Evolutionary conservation across 2,797 vertebrate genomes (phyloP).

Genomic region (Sebastes oblongus): DNA sequence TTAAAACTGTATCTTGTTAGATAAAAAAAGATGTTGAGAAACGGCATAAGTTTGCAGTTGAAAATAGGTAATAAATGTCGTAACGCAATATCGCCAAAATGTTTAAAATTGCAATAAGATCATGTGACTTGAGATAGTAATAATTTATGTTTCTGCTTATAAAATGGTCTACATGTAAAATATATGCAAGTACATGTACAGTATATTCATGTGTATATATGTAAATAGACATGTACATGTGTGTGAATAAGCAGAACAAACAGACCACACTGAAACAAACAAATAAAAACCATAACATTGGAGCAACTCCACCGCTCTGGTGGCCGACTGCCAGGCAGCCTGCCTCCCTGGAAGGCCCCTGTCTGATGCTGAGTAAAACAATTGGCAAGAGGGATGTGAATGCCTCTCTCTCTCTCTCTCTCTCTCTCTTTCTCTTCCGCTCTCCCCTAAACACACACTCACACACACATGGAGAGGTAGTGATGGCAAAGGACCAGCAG

Average conservation of each 20-base stretch:
- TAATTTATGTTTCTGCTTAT: no score
- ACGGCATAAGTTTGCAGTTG: no score
- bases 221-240: neutral
- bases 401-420: conserved; percentile 33
- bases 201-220: neutral
- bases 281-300: conserved; percentile 54
- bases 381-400: conserved; percentile 70
- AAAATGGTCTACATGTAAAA: no score
- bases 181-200: no score
- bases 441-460: neutral
- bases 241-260: conserved; percentile 13
- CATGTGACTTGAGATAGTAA: no score
- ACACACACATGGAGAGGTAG: neutral
- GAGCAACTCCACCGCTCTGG: conserved; percentile 53
- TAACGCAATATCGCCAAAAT: no score
- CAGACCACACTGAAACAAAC: conserved; percentile 22
- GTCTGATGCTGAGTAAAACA: conserved; percentile 73
- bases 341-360: conserved; percentile 71
- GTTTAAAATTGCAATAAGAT: no score
- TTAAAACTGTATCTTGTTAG: no score
- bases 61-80: no score
- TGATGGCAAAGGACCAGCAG: conserved; percentile 66
- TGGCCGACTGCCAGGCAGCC: conserved; percentile 68
- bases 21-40: no score
- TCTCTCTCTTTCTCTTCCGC: no score